Conservation (phyloP, 2,888 invertebrate species). For the Acanthosepion lycidas region DNA sequence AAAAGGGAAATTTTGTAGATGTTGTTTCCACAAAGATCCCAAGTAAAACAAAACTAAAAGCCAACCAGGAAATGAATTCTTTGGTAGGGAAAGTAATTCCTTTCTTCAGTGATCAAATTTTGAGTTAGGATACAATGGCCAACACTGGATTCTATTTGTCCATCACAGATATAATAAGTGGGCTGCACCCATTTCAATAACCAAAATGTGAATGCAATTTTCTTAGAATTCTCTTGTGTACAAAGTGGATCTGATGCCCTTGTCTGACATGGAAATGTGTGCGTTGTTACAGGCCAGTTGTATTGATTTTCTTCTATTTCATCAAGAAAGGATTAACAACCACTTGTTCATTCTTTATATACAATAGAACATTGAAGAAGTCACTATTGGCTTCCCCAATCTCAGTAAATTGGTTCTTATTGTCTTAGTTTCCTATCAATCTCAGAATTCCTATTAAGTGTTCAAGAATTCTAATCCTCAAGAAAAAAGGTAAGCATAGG, state of each 20-base stretch:
- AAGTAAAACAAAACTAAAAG: too few species aligned
- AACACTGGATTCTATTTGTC: background rate
- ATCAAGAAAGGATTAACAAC: background rate
- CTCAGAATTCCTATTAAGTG: background rate
- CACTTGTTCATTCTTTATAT: background rate
- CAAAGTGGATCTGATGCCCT: background rate
- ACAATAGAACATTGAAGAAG: too few species aligned
- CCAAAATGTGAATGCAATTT: background rate
- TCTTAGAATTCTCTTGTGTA: background rate
- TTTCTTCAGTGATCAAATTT: background rate
- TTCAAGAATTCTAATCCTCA: background rate
- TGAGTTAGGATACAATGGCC: background rate
- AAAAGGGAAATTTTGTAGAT: too few species aligned
- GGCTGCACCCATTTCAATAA: background rate
- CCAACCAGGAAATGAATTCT: background rate
- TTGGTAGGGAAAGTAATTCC: background rate
- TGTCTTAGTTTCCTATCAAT: background rate
- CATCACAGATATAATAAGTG: background rate
- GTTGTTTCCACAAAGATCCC: too few species aligned
- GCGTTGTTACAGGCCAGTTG: background rate
- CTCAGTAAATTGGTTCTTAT: background rate
- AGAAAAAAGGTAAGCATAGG: background rate
- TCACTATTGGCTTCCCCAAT: too few species aligned
- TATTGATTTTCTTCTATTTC: background rate
- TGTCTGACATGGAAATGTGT: background rate